Base-by-base conservation (phyloP, 2,797 vertebrate genomes). In the Odontamblyopus lacepedii region DNA sequence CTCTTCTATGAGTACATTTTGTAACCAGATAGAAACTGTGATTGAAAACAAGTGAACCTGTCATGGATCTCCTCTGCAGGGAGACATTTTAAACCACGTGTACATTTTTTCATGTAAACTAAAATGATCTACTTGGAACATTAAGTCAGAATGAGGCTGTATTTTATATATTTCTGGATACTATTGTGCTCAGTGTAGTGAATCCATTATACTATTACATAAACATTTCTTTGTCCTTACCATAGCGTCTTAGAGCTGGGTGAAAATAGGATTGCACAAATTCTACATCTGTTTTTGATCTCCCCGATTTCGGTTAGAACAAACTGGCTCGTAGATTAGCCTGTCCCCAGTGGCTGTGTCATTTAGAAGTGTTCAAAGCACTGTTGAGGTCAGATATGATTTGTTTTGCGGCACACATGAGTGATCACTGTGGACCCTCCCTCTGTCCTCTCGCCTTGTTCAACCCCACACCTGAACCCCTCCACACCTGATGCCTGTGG, bases 401-500 rank as follows among this genome's bases (percentile, higher is more conserved):
- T 91, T 79, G 35, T 75, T 35, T 75, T 77, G 79, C 79, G 81
- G 76, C 78, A 5, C 91, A 85, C 69, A 83, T 70, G 91, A 79
- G 85, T 29, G 83, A 78, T 83, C 89, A 84, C 83, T 60, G 82
- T 12, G 86, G 85, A 74, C 70, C 16, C 41, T 19, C 62, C 41
- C 51, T 57, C 4, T 35, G 29, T 23, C 56, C 70, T 62, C 44
- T 41, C 56, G 65, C 72, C 70, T 56, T 71, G 18, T 74, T 66
- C 75, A 67, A 44, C 32, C 74, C 72, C 19, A 78, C 93, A 94
- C 91, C 92, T 94, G 93, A 92, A 79, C 88, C 90, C 60, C 48
- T 69, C 77, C 83, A 86, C 92, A 94, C 91, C 92, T 94, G 92
- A 91, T 90, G 90, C 88, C 88, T 75, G 69, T 29, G 71, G 74